Conservation (phyloP, 2,888 invertebrate species). For the Dysmachus trigonus region DNA sequence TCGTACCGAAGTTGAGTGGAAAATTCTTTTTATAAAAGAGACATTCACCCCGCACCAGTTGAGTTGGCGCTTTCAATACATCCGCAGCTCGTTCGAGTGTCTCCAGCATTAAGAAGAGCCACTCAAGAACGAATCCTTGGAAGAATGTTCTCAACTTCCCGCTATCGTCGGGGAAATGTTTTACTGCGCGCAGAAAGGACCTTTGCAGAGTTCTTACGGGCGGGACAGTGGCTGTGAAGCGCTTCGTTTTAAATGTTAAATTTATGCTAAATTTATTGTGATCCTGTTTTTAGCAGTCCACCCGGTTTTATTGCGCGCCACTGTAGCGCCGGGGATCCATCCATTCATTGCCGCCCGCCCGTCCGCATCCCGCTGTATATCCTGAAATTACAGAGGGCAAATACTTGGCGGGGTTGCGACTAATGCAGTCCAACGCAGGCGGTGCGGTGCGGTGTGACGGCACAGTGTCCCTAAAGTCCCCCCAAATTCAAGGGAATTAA, state of each 20-base stretch:
- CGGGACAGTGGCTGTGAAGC: not conserved
- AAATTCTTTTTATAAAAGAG: not conserved
- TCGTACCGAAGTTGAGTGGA: not conserved
- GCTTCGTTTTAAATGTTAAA: conserved; percentile 46
- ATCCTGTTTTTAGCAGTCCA: conserved; percentile 45
- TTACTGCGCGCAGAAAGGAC: conserved; percentile 14
- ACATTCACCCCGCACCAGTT: not conserved
- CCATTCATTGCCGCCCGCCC: not conserved
- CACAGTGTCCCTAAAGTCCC: not conserved
- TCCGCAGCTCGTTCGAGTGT: not conserved
- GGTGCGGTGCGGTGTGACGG: too few species aligned
- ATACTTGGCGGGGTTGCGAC: not conserved
- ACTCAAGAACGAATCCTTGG: conserved; percentile 29
- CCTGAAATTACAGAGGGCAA: not conserved
- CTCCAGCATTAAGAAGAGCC: conserved; percentile 3
- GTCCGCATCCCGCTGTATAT: not conserved
- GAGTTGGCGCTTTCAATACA: not conserved
- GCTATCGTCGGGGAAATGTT: conserved; percentile 12
- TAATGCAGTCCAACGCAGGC: not conserved
- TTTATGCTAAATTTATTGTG: conserved; percentile 49
- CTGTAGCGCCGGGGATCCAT: not conserved
- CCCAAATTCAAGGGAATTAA: not conserved
- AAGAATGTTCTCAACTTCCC: conserved; percentile 5
- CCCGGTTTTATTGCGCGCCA: conserved; percentile 24
- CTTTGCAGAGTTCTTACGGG: not conserved